A percentile compares a stretch with the other conserved stretches of the same genome.
Conservation (phyloP, 2,888 invertebrate species). For the Ophraella communa region DNA sequence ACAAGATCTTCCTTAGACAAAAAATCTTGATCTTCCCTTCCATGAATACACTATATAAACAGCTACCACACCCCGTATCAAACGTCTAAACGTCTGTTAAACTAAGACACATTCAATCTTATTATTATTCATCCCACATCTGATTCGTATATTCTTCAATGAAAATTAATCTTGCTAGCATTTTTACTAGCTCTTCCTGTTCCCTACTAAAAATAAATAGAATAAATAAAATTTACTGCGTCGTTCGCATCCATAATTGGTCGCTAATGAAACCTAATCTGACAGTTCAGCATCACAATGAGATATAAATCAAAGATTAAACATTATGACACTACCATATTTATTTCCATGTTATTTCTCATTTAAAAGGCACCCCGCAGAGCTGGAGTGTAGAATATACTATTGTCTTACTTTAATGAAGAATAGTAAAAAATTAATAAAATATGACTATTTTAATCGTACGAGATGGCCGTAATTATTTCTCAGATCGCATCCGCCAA, state of each 20-base stretch:
- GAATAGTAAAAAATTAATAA: slow-evolving; percentile 26
- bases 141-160: no score
- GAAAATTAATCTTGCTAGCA: background rate
- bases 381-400: slow-evolving; percentile 25
- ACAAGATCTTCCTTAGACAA: no score
- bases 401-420: slow-evolving; percentile 29
- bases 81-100: no score
- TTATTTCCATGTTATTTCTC: slow-evolving; percentile 39
- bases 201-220: background rate
- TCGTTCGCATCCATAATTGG: slow-evolving; percentile 25
- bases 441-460: slow-evolving; percentile 15
- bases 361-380: slow-evolving; percentile 34
- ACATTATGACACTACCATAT: slow-evolving; percentile 38
- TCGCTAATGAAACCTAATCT: slow-evolving; percentile 31
- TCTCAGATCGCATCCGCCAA: background rate
- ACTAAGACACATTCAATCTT: no score
- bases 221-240: background rate
- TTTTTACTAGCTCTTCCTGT: background rate
- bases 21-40: no score
- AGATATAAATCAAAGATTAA: slow-evolving; percentile 38
- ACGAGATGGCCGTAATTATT: slow-evolving; percentile 21
- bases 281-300: slow-evolving; percentile 32
- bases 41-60: no score
- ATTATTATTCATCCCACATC: no score
- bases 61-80: no score